A percentile compares a stretch with the other conserved stretches of the same genome.
Conservation (phyloP, 2,113 vertebrate species). For the Raja brachyura region DNA sequence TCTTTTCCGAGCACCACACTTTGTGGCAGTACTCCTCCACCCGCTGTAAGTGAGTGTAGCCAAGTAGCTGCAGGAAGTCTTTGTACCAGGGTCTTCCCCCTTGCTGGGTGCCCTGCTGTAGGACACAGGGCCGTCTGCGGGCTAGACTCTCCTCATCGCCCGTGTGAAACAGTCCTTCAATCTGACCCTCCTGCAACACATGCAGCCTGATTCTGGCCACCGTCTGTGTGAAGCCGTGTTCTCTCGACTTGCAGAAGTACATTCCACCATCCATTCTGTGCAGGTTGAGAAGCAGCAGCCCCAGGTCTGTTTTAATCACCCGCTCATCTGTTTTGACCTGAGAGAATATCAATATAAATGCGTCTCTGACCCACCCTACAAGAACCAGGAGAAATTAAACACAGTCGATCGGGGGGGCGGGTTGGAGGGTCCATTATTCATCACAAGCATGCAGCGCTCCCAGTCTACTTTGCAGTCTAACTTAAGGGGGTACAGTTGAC, state of each 20-base stretch:
- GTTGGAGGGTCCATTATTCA: too few relatives aligned
- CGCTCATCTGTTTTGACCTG: slow-evolving; percentile 78
- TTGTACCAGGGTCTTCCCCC: slow-evolving; percentile 82
- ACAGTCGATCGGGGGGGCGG: neutral
- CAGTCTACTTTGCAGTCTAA: too few relatives aligned
- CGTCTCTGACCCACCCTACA: neutral
- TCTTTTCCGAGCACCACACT: slow-evolving; percentile 88
- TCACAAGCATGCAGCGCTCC: too few relatives aligned
- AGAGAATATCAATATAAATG: slow-evolving; percentile 10
- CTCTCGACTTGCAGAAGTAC: slow-evolving; percentile 87
- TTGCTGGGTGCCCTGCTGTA: slow-evolving; percentile 54
- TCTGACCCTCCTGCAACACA: slow-evolving; percentile 70
- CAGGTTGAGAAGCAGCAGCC: slow-evolving; percentile 77
- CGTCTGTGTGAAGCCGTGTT: slow-evolving; percentile 82
- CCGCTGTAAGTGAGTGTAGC: slow-evolving; percentile 82
- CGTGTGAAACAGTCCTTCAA: slow-evolving; percentile 64
- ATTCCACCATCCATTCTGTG: slow-evolving; percentile 70
- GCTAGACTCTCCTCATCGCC: slow-evolving; percentile 52
- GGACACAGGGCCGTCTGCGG: slow-evolving; percentile 61
- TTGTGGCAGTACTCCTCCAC: slow-evolving; percentile 95
- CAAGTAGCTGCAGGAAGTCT: slow-evolving; percentile 89
- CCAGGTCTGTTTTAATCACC: slow-evolving; percentile 75
- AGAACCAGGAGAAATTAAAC: neutral
- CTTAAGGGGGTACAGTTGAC: too few relatives aligned
- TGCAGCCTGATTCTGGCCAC: slow-evolving; percentile 73